A percentile compares a stretch with the other conserved stretches of the same genome.
Evolutionary conservation across 35 echinoderm and acorn worm genomes (phyloP).

Genomic region (Acanthaster planci): DNA sequence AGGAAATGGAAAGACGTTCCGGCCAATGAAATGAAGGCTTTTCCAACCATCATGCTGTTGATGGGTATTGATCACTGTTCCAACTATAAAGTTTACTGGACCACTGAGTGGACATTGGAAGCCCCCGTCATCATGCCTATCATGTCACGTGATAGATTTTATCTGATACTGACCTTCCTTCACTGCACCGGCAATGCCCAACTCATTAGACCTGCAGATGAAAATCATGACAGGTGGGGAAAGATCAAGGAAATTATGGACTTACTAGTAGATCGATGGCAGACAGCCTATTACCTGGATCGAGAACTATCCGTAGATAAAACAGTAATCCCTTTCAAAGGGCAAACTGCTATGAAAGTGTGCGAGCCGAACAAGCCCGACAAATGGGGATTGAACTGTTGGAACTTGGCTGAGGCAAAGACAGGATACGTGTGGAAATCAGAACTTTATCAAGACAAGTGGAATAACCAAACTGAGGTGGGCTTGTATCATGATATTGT

Average conservation of each 20-base stretch:
- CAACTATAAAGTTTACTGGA: neutral
- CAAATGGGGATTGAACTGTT: too few species aligned
- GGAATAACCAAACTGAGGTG: too few species aligned
- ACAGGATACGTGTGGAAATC: neutral
- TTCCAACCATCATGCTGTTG: constrained; percentile 12
- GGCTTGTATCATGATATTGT: too few species aligned
- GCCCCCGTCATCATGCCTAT: neutral
- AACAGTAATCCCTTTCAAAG: neutral
- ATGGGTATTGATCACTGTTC: neutral
- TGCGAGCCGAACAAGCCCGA: neutral
- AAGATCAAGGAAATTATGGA: constrained; percentile 27
- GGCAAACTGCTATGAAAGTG: neutral
- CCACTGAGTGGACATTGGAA: too few species aligned
- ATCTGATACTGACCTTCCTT: neutral
- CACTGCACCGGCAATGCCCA: constrained; percentile 6
- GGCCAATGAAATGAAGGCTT: constrained; percentile 4
- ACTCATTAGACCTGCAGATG: neutral
- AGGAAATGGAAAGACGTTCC: neutral
- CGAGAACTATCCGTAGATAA: neutral
- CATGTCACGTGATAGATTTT: neutral
- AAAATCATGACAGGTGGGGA: neutral
- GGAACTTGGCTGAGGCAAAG: neutral
- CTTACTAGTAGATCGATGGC: constrained; percentile 12
- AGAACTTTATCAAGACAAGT: too few species aligned
- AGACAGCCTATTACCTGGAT: neutral